A percentile compares a stretch with the other conserved stretches of the same genome.
phyloP scores from a whole-genome alignment of 1,140 invertebrate species.

The Cydia pomonella region DNA sequence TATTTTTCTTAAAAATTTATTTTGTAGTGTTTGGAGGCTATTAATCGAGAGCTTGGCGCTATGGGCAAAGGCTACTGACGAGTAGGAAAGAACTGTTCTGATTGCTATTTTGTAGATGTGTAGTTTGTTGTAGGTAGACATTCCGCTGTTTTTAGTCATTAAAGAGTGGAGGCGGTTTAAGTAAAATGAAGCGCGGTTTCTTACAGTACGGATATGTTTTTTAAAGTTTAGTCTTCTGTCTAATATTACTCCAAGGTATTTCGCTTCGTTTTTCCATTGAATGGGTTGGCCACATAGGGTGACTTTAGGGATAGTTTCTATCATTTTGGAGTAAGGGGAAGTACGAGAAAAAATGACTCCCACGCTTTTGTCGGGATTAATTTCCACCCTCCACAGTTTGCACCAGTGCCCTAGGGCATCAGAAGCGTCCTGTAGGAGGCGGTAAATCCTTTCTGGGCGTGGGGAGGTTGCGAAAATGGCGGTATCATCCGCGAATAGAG shows the following conservation, averaged over 20 bases:
- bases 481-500: neutral
- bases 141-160: constrained; percentile 17
- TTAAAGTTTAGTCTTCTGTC: neutral
- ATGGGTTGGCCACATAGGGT: neutral
- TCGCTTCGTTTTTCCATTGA: neutral
- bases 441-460: neutral
- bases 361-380: neutral
- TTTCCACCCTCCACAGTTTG: neutral
- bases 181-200: constrained; percentile 12
- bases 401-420: neutral
- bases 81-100: too few species aligned
- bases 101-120: neutral
- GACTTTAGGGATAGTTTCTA: neutral
- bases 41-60: too few species aligned
- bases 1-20: too few species aligned
- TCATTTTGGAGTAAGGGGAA: too few species aligned
- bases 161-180: constrained; percentile 4
- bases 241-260: constrained; percentile 31
- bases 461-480: neutral
- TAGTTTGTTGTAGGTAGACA: constrained; percentile 33
- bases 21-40: too few species aligned
- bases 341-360: neutral
- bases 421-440: neutral
- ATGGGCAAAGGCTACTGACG: too few species aligned
- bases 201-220: neutral